These are phyloP conservation scores for Phaethornis superciliosus DNA, from an alignment of 2,113 vertebrate species.

Conservation along the genomic window DNA sequence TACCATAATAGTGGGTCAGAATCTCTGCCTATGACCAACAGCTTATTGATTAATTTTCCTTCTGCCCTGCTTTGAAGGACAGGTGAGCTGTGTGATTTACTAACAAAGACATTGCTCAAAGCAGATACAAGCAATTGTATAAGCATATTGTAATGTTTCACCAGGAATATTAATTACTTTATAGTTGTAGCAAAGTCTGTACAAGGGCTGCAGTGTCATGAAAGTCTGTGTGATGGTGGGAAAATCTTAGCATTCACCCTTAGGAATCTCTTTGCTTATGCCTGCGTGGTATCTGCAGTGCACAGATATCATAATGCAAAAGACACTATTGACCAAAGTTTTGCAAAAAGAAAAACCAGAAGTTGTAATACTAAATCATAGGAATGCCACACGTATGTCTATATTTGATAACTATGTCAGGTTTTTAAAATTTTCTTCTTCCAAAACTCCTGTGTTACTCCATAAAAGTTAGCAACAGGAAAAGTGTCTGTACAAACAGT, in stretches of 20 bases:
- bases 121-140: neutral
- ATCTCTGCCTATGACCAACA: neutral
- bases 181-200: neutral
- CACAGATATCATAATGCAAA: neutral
- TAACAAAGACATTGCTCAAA: neutral
- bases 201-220: neutral
- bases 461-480: neutral
- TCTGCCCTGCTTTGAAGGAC: neutral
- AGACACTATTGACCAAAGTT: neutral
- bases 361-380: neutral
- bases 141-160: neutral
- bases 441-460: neutral
- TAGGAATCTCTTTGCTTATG: neutral
- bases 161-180: neutral
- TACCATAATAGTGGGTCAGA: neutral
- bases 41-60: neutral
- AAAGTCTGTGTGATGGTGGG: neutral
- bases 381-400: neutral
- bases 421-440: neutral
- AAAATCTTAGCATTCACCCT: neutral
- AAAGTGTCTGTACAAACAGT: neutral
- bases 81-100: neutral
- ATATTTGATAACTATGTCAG: neutral
- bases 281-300: neutral
- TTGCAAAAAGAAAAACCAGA: neutral